phyloP scores from a whole-genome alignment of 2,113 vertebrate species.

The Paraplagusia blochii region DNA sequence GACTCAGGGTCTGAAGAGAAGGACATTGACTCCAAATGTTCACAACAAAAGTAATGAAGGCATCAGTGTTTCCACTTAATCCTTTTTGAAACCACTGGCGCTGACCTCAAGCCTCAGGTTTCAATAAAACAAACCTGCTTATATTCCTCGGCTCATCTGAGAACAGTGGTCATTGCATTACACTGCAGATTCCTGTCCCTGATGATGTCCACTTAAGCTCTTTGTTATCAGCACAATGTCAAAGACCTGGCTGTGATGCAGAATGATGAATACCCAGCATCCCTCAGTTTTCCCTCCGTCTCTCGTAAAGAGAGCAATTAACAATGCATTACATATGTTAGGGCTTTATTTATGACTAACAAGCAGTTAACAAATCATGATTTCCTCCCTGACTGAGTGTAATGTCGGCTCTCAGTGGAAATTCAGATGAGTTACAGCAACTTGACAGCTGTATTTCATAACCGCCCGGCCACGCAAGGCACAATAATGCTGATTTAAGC shows the following conservation, averaged over 20 bases:
- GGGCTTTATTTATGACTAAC: slow-evolving; percentile 65
- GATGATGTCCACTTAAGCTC: slow-evolving; percentile 1
- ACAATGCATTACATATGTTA: slow-evolving; percentile 64
- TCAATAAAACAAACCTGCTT: not conserved
- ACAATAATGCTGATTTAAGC: slow-evolving; percentile 70
- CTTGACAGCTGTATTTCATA: slow-evolving; percentile 68
- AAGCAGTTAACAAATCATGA: slow-evolving; percentile 68
- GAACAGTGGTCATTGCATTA: not conserved
- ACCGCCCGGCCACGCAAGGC: slow-evolving; percentile 41
- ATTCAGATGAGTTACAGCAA: slow-evolving; percentile 62
- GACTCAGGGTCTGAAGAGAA: too few species aligned
- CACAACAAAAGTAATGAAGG: too few species aligned
- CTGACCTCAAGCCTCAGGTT: too few species aligned
- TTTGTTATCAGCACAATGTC: slow-evolving; percentile 28
- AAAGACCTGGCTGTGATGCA: slow-evolving; percentile 39
- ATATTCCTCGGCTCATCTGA: not conserved
- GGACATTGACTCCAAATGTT: too few species aligned
- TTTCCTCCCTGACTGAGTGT: slow-evolving; percentile 56
- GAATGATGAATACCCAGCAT: slow-evolving; percentile 39
- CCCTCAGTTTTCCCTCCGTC: slow-evolving; percentile 24
- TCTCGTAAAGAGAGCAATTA: slow-evolving; percentile 59
- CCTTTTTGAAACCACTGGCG: too few species aligned
- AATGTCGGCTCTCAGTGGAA: slow-evolving; percentile 53
- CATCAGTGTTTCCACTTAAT: too few species aligned
- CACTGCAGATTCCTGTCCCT: slow-evolving; percentile 3